These are phyloP conservation scores for Fregata magnificens DNA, from an alignment of 2,113 vertebrate species.

Conservation along the genomic window DNA sequence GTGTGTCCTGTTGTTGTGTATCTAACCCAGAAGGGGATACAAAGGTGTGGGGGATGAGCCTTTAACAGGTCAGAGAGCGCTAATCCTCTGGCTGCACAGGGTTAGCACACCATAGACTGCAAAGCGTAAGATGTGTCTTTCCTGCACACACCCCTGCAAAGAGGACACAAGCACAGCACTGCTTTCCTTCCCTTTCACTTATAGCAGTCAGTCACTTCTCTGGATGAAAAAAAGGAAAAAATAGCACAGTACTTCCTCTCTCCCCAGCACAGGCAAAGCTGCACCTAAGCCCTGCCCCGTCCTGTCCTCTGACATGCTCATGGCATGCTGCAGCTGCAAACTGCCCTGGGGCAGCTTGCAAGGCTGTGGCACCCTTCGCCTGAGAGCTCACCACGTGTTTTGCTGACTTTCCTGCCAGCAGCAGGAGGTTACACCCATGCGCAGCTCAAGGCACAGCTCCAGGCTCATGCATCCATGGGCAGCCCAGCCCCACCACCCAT, in stretches of 20 bases:
- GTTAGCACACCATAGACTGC: not conserved
- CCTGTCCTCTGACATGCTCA: not conserved
- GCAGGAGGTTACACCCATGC: not conserved
- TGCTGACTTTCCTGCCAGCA: not conserved
- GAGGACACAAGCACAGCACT: not conserved
- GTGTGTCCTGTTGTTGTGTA: not conserved
- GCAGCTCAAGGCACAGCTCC: not conserved
- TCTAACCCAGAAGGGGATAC: not conserved
- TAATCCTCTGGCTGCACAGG: not conserved
- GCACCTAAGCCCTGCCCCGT: not conserved
- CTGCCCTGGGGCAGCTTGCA: fast-evolving
- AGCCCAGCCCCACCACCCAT: not conserved
- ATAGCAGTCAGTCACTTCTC: no score
- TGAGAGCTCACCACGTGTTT: not conserved
- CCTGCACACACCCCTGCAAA: not conserved
- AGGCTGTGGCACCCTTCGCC: not conserved
- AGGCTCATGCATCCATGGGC: not conserved
- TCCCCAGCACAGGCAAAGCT: not conserved
- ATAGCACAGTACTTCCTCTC: not conserved
- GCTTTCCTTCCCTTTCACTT: not conserved
- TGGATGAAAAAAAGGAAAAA: not conserved
- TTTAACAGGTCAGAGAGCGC: not conserved
- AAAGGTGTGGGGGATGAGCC: not conserved
- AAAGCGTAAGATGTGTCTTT: not conserved
- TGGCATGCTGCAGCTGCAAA: not conserved